Conservation (phyloP, 2,113 vertebrate genomes). For the Nycticebus coucang region DNA sequence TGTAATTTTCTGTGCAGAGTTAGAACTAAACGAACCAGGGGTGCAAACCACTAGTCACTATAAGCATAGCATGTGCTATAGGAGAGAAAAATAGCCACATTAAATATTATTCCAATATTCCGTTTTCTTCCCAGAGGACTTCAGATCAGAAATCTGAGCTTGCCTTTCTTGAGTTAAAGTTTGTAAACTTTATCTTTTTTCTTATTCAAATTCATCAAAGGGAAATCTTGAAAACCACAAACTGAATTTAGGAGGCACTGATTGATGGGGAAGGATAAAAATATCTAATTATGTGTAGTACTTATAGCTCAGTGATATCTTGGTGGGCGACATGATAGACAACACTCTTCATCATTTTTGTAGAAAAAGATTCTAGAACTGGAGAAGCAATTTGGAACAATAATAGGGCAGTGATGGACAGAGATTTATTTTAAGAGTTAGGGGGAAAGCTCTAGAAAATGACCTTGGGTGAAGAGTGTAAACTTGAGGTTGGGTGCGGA, state of each 20-base stretch:
- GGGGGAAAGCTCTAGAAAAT: not conserved
- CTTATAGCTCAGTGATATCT: not conserved
- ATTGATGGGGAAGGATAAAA: constrained; percentile 57
- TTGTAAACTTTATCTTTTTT: constrained; percentile 39
- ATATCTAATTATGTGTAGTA: constrained; percentile 37
- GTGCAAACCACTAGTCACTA: not conserved
- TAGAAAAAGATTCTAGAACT: not conserved
- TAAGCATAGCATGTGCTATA: not conserved
- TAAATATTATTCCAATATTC: not conserved
- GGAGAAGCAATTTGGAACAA: constrained; percentile 1
- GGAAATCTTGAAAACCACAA: constrained; percentile 34
- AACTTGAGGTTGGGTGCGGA: not conserved
- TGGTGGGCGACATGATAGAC: not conserved
- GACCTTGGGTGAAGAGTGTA: not conserved
- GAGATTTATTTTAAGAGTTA: not conserved
- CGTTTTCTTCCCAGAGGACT: not conserved
- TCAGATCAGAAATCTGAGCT: constrained; percentile 47
- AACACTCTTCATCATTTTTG: not conserved
- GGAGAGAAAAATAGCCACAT: not conserved
- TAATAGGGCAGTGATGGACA: not conserved
- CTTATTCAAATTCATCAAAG: not conserved
- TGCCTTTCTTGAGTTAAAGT: constrained; percentile 25
- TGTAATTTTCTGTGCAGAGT: not conserved
- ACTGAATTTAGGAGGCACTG: constrained; percentile 56
- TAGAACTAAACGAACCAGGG: not conserved